Conservation (phyloP, 2,113 vertebrate genomes). For the Lamprologus sp. region DNA sequence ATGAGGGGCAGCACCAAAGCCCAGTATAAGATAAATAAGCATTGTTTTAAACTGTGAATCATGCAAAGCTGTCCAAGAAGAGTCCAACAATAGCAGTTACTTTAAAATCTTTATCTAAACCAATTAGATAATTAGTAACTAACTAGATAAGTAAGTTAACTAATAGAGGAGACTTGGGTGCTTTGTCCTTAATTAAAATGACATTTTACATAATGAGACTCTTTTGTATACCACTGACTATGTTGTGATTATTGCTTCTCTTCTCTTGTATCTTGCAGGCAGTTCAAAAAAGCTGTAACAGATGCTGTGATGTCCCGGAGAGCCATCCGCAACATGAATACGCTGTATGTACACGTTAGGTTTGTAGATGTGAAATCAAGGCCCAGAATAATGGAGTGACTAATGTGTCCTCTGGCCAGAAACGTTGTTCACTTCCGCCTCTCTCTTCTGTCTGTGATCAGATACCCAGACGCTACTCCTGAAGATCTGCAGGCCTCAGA, state of each 20-base stretch:
- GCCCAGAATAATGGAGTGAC: not conserved
- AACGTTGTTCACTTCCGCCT: not conserved
- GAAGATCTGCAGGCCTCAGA: conserved; percentile 90
- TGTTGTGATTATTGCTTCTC: not conserved
- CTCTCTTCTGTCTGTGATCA: conserved; percentile 9
- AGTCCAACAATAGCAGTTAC: not conserved
- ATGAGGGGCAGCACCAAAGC: not conserved
- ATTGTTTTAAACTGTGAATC: not conserved
- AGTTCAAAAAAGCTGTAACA: conserved; percentile 95
- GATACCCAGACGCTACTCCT: conserved; percentile 90
- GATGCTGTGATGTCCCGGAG: conserved; percentile 96
- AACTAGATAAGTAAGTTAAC: not conserved
- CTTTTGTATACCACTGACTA: not conserved
- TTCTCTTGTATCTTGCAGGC: conserved; percentile 61
- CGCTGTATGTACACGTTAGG: conserved; percentile 76
- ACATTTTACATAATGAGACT: not conserved
- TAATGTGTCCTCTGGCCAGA: not conserved
- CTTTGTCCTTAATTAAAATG: not conserved
- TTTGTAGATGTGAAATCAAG: not conserved
- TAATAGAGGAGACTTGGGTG: not conserved
- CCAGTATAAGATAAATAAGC: not conserved
- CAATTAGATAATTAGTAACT: not conserved
- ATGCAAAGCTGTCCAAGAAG: not conserved
- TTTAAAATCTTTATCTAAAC: not conserved
- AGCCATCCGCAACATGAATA: conserved; percentile 98